Percentiles rank a stretch among this genome's conserved stretches.
Evolutionary conservation across 1,140 invertebrate genomes (phyloP).

Genomic region (Zaprionus lachaisei): DNA sequence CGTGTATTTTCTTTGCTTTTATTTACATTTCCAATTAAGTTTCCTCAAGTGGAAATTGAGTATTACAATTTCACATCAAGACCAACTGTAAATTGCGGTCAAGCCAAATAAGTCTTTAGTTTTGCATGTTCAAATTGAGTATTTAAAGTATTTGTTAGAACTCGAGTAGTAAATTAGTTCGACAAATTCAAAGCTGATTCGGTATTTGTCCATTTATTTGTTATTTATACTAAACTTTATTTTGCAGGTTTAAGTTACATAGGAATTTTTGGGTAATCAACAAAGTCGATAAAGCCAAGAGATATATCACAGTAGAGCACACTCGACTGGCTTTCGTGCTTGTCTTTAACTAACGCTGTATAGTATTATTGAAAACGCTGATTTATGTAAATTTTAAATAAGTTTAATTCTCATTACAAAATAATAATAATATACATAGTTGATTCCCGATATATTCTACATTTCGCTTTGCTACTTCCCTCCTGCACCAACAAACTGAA

Average conservation of each 20-base stretch:
- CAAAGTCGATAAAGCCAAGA: too few species aligned
- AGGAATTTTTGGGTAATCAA: too few species aligned
- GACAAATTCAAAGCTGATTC: not conserved
- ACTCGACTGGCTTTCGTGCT: too few species aligned
- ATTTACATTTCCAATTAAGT: conserved; percentile 3
- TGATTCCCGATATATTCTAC: not conserved
- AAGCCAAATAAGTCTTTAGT: not conserved
- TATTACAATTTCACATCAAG: not conserved
- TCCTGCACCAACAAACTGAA: not conserved
- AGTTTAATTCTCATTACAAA: not conserved
- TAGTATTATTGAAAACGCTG: too few species aligned
- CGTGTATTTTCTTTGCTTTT: not conserved
- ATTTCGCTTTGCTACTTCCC: not conserved
- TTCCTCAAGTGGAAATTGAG: conserved; percentile 17
- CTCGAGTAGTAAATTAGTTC: not conserved
- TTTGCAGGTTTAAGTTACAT: too few species aligned
- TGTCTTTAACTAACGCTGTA: too few species aligned
- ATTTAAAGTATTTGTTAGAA: not conserved
- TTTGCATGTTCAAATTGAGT: not conserved
- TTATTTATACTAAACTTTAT: too few species aligned
- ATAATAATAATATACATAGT: not conserved
- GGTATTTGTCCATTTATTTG: not conserved
- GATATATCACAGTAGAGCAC: too few species aligned
- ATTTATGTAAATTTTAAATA: not conserved
- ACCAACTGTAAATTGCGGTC: not conserved